Evolutionary conservation across 2,113 vertebrate species (phyloP), one percentile per base, ranked within the genome.

Genomic region (Patagioenas fasciata): DNA sequence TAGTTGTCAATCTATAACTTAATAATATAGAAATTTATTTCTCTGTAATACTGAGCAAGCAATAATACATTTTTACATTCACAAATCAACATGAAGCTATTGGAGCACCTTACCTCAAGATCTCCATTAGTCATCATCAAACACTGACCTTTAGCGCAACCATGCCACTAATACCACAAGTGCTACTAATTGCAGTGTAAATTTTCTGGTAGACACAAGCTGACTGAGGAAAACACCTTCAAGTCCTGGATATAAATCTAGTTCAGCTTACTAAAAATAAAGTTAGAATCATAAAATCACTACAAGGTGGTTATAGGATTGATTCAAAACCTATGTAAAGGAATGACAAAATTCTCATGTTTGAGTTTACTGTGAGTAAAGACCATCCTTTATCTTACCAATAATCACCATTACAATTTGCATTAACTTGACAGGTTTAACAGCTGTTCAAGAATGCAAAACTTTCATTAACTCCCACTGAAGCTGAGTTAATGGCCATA

Each of bases 401-500:
- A 91, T 91, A 95, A 58, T 57, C 61, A 62, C 53, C 13, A 23
- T 51, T 87, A 87, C 15, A 13, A 7, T 69, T 78, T 91, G 36
- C 42, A 50, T 69, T 92, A 89, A 65, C 71, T 67, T 84, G 82
- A 81, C 80, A 93, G 56, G 13, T 86, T 90, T 95, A 93, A 48
- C 85, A 88, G 90, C 67, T 79, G 65, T 53, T 90, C 88, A 91
- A 47, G 80, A 96, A 73, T 56, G 53, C 42, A 87, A 28, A 54
- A 86, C 58, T 86, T 75, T n/a, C 54, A 83, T 92, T 71, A 94
- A 85, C 50, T 92, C 88, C 66, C 69, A 93, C 44, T 54, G 77
- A 95, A 93, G 80, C 88, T 75, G 56, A 90, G 85, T 71, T 95
- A 95, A 93, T 72, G 86, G 26, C 78, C 34, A 13, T 8, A 71